These are phyloP conservation scores for Pangasius macronema DNA, from an alignment of 2,797 vertebrate genomes.

Conservation along the genomic window DNA sequence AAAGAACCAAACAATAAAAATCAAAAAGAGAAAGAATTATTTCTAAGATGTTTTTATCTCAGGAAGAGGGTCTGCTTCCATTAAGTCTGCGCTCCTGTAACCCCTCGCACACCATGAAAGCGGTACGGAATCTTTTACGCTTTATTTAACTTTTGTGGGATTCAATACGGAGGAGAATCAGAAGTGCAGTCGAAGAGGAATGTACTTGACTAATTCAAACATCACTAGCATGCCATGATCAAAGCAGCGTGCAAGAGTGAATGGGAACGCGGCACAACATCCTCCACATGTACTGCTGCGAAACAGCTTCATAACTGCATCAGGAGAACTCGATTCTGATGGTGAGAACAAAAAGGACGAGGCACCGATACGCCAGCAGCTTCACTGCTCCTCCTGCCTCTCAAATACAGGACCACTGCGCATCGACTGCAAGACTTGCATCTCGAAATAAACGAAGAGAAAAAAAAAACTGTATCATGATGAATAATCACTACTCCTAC, in stretches of 20 bases:
- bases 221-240: slow-evolving; percentile 14
- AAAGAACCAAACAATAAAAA: neutral
- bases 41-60: slow-evolving; percentile 19
- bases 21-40: neutral
- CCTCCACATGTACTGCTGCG: slow-evolving; percentile 40
- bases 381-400: slow-evolving; percentile 20
- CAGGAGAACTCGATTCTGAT: slow-evolving; percentile 21
- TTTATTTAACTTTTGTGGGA: slow-evolving; percentile 22
- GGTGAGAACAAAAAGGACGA: neutral
- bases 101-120: neutral
- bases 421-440: slow-evolving; percentile 33
- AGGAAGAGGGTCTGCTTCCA: neutral
- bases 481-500: slow-evolving; percentile 1
- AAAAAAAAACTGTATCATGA: slow-evolving; percentile 42
- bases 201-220: slow-evolving; percentile 46
- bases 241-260: slow-evolving; percentile 10
- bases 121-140: slow-evolving; percentile 9
- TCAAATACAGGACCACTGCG: slow-evolving; percentile 15
- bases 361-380: neutral
- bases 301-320: slow-evolving; percentile 8
- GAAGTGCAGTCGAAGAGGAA: slow-evolving; percentile 51
- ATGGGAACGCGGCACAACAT: slow-evolving; percentile 39
- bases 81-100: neutral
- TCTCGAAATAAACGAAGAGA: slow-evolving; percentile 39
- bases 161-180: slow-evolving; percentile 41